Evolutionary conservation across 2,888 invertebrate genomes (phyloP).

Genomic region (Hofmannophila pseudospretella): DNA sequence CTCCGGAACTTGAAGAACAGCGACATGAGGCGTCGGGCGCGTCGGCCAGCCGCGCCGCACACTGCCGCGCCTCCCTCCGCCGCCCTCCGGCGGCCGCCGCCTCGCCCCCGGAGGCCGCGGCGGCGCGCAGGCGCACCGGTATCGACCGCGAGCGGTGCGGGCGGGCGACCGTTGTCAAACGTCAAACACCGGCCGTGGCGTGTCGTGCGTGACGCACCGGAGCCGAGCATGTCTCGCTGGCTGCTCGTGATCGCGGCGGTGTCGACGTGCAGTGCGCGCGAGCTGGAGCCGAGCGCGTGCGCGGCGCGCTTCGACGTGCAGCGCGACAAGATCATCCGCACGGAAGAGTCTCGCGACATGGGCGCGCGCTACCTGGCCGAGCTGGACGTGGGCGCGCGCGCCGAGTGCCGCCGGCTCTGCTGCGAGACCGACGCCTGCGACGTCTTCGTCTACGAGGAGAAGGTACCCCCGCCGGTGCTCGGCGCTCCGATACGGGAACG

Average conservation of each 20-base stretch:
- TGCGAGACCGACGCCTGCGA: conserved; percentile 93
- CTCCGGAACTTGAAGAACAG: conserved; percentile 76
- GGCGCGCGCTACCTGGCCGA: conserved; percentile 94
- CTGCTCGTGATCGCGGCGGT: conserved; percentile 14
- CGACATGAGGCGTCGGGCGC: conserved; percentile 46
- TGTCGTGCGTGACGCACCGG: conserved; percentile 1
- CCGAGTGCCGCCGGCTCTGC: conserved; percentile 91
- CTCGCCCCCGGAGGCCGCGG: conserved; percentile 11
- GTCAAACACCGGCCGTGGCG: background rate
- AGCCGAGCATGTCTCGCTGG: too few species aligned
- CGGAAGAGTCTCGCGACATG: conserved; percentile 91
- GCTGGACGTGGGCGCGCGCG: conserved; percentile 86
- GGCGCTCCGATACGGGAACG: too few species aligned
- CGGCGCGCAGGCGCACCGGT: conserved; percentile 34
- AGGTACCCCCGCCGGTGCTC: conserved; percentile 78
- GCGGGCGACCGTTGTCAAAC: background rate
- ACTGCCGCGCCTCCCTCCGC: conserved; percentile 24
- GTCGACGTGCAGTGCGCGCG: conserved; percentile 49
- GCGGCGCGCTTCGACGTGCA: conserved; percentile 89
- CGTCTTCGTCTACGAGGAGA: conserved; percentile 95
- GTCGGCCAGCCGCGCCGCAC: background rate
- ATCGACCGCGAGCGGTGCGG: conserved; percentile 28
- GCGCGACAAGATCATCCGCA: conserved; percentile 92
- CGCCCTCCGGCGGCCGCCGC: conserved; percentile 36
- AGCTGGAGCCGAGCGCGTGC: conserved; percentile 82